These are phyloP conservation scores for Cephus pygmeus DNA, from an alignment of 2,888 invertebrate species.

Conservation along the genomic window DNA sequence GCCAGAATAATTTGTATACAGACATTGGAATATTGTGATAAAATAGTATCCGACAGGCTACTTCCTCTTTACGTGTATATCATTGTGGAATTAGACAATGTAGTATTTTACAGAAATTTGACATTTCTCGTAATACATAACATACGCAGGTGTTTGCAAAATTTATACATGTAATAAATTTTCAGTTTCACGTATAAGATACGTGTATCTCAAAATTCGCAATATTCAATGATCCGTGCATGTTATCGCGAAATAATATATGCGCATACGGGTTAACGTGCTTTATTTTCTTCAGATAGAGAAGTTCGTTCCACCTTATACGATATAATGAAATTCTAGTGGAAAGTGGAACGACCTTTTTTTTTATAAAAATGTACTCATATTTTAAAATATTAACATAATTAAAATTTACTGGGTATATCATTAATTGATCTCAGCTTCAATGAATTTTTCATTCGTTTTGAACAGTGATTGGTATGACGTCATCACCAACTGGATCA, in stretches of 20 bases:
- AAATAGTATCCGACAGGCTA: neutral
- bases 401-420: no score
- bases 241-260: neutral
- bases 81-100: neutral
- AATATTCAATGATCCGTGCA: neutral
- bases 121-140: neutral
- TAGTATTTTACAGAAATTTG: neutral
- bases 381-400: no score
- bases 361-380: neutral
- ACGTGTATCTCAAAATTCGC: neutral
- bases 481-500: slow-evolving; percentile 24
- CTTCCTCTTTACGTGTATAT: neutral
- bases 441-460: neutral
- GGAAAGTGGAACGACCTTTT: neutral
- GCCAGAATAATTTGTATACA: neutral
- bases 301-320: neutral
- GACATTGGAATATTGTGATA: neutral
- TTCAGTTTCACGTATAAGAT: neutral
- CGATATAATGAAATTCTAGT: neutral
- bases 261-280: neutral
- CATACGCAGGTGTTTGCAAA: neutral
- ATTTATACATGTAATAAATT: neutral
- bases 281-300: neutral
- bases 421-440: neutral
- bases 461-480: neutral